A percentile compares a stretch with the other conserved stretches of the same genome.
Conservation (phyloP, 2,888 invertebrate species). For the Megaustenia siamemsis region DNA sequence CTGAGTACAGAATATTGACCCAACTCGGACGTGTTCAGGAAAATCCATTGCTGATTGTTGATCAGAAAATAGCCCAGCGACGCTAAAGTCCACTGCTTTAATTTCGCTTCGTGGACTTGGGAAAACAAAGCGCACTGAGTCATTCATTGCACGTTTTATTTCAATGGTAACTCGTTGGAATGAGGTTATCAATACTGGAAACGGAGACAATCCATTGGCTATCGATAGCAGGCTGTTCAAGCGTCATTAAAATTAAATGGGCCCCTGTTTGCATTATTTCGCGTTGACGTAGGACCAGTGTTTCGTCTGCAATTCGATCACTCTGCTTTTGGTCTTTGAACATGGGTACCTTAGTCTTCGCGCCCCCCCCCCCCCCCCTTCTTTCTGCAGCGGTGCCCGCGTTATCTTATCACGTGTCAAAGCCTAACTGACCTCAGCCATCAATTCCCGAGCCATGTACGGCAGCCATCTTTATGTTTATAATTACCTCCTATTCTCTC, state of each 20-base stretch:
- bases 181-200: slow-evolving; percentile 30
- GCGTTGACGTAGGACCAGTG: neutral
- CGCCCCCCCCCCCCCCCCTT: neutral
- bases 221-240: slow-evolving; percentile 21
- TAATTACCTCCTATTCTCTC: too few species aligned
- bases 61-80: neutral
- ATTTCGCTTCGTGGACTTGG: neutral
- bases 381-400: neutral
- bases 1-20: neutral
- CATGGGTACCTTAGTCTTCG: neutral
- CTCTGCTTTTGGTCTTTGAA: neutral
- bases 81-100: neutral
- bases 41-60: neutral
- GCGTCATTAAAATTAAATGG: slow-evolving; percentile 48
- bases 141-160: slow-evolving; percentile 20
- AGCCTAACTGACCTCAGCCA: too few species aligned
- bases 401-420: too few species aligned
- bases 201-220: slow-evolving; percentile 29
- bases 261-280: slow-evolving; percentile 34
- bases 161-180: slow-evolving; percentile 1
- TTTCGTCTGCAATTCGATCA: neutral
- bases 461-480: too few species aligned
- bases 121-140: slow-evolving; percentile 17
- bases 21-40: neutral
- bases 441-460: too few species aligned